Conservation (phyloP, 1,140 invertebrate species). For the Leptoteleia sp. region DNA sequence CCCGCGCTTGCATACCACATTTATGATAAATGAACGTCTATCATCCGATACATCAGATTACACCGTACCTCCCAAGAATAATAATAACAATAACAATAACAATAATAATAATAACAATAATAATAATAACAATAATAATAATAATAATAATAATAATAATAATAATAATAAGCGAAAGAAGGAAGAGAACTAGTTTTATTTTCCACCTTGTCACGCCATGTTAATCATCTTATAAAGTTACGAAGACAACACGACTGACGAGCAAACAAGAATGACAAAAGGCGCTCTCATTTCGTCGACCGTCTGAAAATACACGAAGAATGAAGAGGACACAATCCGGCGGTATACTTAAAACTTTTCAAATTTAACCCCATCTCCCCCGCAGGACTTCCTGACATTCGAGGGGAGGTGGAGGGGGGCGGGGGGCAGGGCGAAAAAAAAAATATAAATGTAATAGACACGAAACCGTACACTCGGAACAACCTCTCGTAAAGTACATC, state of each 20-base stretch:
- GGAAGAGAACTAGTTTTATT: conserved; percentile 46
- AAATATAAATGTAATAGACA: conserved; percentile 72
- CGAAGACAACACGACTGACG: conserved; percentile 76
- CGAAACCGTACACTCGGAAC: conserved; percentile 55
- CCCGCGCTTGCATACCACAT: too few species aligned
- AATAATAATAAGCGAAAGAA: conserved; percentile 14
- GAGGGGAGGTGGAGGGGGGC: too few species aligned
- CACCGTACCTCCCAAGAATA: too few species aligned
- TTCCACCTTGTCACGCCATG: conserved; percentile 77
- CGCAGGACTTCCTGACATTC: conserved; percentile 40
- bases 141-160: too few species aligned
- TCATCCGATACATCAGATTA: conserved; percentile 43
- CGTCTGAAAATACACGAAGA: conserved; percentile 59
- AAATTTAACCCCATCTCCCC: conserved; percentile 79
- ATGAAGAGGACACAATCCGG: conserved; percentile 59
- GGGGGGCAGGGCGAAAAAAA: too few species aligned
- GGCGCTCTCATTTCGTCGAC: conserved; percentile 68
- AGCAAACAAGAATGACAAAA: conserved; percentile 75
- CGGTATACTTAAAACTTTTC: conserved; percentile 79
- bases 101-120: too few species aligned
- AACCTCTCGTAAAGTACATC: conserved; percentile 49
- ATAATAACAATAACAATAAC: too few species aligned
- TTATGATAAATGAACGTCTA: conserved; percentile 46
- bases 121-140: too few species aligned
- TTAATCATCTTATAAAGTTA: conserved; percentile 78